Base-by-base conservation (phyloP, 2,797 vertebrate species). In the Microhierax caerulescens region DNA sequence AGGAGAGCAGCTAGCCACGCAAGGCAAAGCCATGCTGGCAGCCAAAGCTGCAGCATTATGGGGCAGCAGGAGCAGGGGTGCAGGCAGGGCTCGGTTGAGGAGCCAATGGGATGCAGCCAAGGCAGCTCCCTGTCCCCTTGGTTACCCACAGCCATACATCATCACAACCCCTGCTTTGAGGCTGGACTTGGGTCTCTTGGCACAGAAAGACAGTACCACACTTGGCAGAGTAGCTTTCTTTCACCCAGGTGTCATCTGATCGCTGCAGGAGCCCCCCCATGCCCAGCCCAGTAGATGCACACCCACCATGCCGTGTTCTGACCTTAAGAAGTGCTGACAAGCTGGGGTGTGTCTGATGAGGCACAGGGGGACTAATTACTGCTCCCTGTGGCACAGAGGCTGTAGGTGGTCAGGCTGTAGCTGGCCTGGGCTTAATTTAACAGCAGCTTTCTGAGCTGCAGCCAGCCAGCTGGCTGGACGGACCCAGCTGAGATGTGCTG, bases 1-100 rank as follows among this genome's bases (percentile, higher is more conserved):
- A 25, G 21, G n/a, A 45, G 18, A 32, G 13, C 4, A 17, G 17
- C 61, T 39, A 39, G 7, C 10, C 47, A 74, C 72, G 41, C 25
- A 9, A n/a, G 27, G n/a, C 2, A 3, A 80, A 32, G 34, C 53
- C 32, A 32, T 7, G 13, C 10, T 48, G 59, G 48, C 34, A 68
- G 43, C 4, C 30, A 23, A 36, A 69, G 36, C 45, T 56, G 27
- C 53, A 18, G 37, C 0, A 0, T 19, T 30, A 6, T 0, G 10
- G 53, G 24, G 48, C 37, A 54, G 53, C 53, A 48, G 79, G 57
- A 48, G 18, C 53, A 51, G 72, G 13, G 60, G 7, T 4, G 13
- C 64, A 28, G 43, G 61, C 48, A 75, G 61, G 34, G n/a, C 23
- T 11, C 21, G 23, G 47, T n/a, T 39, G 37, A 78, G 50, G n/a